phyloP scores from a whole-genome alignment of 2,888 invertebrate species.

The Xestia ashworthii region DNA sequence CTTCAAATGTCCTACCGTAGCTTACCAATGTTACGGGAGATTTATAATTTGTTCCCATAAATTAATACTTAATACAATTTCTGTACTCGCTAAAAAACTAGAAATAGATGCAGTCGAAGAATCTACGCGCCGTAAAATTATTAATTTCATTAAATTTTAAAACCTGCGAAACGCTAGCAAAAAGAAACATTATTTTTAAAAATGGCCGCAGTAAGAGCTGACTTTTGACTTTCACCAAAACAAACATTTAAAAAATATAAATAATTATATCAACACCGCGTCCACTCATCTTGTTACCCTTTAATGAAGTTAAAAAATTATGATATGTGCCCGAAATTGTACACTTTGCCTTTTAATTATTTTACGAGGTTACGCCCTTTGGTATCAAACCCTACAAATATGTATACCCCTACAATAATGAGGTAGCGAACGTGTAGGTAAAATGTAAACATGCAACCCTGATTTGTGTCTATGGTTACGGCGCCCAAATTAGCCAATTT shows the following conservation, averaged over 20 bases:
- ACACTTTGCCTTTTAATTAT: constrained; percentile 58
- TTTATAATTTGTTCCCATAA: no score
- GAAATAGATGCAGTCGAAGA: neutral
- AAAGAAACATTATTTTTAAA: neutral
- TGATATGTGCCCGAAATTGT: constrained; percentile 48
- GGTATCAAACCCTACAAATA: constrained; percentile 30
- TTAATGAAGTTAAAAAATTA: constrained; percentile 55
- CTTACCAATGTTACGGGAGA: no score
- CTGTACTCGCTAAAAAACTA: neutral
- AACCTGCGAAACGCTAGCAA: neutral
- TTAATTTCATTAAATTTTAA: neutral
- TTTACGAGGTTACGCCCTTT: constrained; percentile 35
- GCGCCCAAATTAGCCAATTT: constrained; percentile 9
- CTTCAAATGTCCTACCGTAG: no score
- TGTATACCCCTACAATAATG: no score
- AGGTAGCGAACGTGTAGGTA: constrained; percentile 17
- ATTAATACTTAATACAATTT: neutral
- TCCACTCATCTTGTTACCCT: constrained; percentile 36
- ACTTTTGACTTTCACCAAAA: constrained; percentile 11
- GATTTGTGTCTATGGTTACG: constrained; percentile 24
- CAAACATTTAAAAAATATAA: constrained; percentile 10
- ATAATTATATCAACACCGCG: neutral
- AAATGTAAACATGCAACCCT: constrained; percentile 59
- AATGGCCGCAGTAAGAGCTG: no score
- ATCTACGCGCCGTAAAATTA: neutral